These are phyloP conservation scores for Pogonognathellus flavescens DNA, from an alignment of 1,140 invertebrate genomes.

Conservation along the genomic window DNA sequence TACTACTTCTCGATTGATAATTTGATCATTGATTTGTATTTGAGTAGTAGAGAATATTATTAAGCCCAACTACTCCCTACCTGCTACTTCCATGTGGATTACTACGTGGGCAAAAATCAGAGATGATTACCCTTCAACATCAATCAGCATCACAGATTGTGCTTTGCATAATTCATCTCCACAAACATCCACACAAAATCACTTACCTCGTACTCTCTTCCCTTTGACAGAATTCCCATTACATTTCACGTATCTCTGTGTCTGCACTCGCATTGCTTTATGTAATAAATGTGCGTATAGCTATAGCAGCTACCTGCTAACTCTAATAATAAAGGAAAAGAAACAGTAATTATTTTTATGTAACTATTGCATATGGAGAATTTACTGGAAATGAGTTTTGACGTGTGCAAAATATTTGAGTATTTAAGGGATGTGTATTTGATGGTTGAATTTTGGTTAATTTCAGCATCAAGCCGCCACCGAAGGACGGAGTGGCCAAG, in stretches of 20 bases:
- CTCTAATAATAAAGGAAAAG: too few relatives aligned
- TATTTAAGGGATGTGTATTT: neutral
- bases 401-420: neutral
- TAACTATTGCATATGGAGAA: too few relatives aligned
- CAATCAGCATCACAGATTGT: slow-evolving; percentile 49
- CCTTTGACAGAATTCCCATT: too few relatives aligned
- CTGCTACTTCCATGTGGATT: neutral
- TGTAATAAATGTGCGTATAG: too few relatives aligned
- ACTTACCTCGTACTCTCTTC: too few relatives aligned
- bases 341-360: too few relatives aligned
- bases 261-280: too few relatives aligned
- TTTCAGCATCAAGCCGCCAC: slow-evolving; percentile 91
- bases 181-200: too few relatives aligned
- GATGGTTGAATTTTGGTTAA: neutral
- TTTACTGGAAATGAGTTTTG: neutral
- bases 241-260: too few relatives aligned
- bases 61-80: neutral
- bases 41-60: neutral
- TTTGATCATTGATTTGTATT: slow-evolving; percentile 33
- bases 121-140: slow-evolving; percentile 39
- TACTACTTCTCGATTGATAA: slow-evolving; percentile 19
- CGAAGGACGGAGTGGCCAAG: slow-evolving; percentile 97
- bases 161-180: slow-evolving; percentile 12
- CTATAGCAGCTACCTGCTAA: too few relatives aligned
- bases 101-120: slow-evolving; percentile 6